Evolutionary conservation across 2,113 vertebrate genomes (phyloP).

Genomic region (Alligator sinensis): DNA sequence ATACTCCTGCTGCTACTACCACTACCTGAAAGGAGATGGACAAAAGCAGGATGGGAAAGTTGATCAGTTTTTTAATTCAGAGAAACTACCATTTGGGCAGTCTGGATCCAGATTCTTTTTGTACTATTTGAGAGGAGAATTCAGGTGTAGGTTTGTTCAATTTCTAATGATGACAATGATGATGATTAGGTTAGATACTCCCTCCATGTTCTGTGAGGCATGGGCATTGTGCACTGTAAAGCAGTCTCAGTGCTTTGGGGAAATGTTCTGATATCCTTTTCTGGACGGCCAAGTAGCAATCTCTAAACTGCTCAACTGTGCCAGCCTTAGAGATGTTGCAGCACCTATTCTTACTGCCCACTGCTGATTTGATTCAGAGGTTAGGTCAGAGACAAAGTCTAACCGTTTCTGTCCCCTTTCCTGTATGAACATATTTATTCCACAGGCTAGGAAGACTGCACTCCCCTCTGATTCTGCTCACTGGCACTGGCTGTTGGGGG

Average conservation of each 20-base stretch:
- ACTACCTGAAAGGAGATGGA: background rate
- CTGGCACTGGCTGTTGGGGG: background rate
- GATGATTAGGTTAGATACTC: background rate
- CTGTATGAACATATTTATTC: background rate
- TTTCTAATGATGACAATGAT: background rate
- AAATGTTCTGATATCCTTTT: background rate
- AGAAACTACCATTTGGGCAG: background rate
- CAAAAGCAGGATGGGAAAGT: background rate
- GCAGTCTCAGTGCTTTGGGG: background rate
- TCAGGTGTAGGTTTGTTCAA: background rate
- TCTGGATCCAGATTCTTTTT: background rate
- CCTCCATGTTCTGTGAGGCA: background rate
- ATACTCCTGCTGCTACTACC: background rate
- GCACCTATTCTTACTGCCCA: background rate
- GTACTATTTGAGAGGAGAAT: background rate
- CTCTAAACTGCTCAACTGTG: background rate
- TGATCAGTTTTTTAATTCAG: background rate
- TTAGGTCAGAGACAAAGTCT: background rate
- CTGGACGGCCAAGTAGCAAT: background rate
- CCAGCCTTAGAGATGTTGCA: background rate
- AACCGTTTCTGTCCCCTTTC: background rate
- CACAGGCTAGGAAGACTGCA: background rate
- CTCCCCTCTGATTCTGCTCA: background rate
- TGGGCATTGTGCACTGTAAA: background rate
- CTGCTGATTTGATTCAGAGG: background rate